Conservation (phyloP, 1,140 invertebrate species). For the Aleiodes sp. region DNA sequence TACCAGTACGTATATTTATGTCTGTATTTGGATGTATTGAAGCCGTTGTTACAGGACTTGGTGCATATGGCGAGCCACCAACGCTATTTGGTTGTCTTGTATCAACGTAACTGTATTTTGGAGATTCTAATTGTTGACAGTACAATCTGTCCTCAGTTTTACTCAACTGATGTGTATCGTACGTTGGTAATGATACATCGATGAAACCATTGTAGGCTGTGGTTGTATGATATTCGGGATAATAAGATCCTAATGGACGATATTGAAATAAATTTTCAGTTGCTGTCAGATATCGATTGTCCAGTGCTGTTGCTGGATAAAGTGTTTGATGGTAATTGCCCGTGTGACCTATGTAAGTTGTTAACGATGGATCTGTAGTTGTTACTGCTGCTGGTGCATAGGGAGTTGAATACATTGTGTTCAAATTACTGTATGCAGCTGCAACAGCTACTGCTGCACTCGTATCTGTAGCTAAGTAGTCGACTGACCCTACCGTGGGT, state of each 20-base stretch:
- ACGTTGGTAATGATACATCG: slow-evolving; percentile 68
- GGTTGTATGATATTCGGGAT: slow-evolving; percentile 78
- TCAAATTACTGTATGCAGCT: slow-evolving; percentile 83
- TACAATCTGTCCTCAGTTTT: slow-evolving; percentile 73
- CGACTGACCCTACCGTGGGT: slow-evolving; percentile 68
- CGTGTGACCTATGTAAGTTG: slow-evolving; percentile 77
- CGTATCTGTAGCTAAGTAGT: slow-evolving; percentile 74
- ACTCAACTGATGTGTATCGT: slow-evolving; percentile 65
- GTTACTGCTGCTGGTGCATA: slow-evolving; percentile 70
- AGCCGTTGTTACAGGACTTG: slow-evolving; percentile 58
- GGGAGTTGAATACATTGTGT: slow-evolving; percentile 79
- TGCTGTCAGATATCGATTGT: slow-evolving; percentile 75
- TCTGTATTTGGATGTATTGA: slow-evolving; percentile 54
- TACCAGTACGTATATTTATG: slow-evolving; percentile 58
- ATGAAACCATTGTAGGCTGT: slow-evolving; percentile 67
- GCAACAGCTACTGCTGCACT: slow-evolving; percentile 75
- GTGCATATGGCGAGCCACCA: slow-evolving; percentile 56
- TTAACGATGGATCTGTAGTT: slow-evolving; percentile 70
- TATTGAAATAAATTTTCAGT: slow-evolving; percentile 90
- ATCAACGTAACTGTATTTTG: slow-evolving; percentile 62
- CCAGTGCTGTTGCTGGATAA: slow-evolving; percentile 76
- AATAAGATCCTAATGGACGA: slow-evolving; percentile 79
- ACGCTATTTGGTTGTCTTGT: slow-evolving; percentile 65
- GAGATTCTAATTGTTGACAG: slow-evolving; percentile 69
- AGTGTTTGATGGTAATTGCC: slow-evolving; percentile 76